Conservation (phyloP, 2,888 invertebrate species). For the Idaea aversata region DNA sequence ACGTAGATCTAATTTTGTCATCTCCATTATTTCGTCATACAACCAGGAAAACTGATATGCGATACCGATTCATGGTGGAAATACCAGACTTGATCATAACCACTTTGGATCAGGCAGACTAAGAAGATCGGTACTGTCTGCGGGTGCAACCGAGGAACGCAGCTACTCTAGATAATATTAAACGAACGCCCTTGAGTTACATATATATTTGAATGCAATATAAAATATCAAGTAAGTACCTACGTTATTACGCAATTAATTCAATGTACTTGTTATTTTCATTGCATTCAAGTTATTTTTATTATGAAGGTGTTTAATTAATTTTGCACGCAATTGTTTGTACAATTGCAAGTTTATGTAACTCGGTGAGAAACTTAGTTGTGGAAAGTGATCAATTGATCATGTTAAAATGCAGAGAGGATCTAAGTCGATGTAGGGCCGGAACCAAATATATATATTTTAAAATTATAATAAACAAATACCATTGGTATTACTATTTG, state of each 20-base stretch:
- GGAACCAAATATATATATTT: no score
- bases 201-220: background rate
- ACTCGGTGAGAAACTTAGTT: background rate
- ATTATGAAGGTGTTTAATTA: constrained; percentile 1
- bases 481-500: no score
- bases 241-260: background rate
- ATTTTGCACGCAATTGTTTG: background rate
- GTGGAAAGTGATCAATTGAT: no score
- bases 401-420: no score
- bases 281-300: background rate
- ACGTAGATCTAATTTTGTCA: no score
- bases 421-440: no score
- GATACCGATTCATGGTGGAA: no score
- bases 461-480: no score
- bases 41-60: no score
- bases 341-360: background rate
- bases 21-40: no score
- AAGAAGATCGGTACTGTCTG: background rate
- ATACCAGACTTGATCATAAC: no score
- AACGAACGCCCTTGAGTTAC: background rate
- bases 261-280: background rate
- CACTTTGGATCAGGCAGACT: no score
- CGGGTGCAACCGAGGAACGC: constrained; percentile 2
- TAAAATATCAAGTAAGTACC: background rate
- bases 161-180: background rate